Conservation (phyloP, 64 coral and sea anemone genomes). For the Montipora efflorescens region DNA sequence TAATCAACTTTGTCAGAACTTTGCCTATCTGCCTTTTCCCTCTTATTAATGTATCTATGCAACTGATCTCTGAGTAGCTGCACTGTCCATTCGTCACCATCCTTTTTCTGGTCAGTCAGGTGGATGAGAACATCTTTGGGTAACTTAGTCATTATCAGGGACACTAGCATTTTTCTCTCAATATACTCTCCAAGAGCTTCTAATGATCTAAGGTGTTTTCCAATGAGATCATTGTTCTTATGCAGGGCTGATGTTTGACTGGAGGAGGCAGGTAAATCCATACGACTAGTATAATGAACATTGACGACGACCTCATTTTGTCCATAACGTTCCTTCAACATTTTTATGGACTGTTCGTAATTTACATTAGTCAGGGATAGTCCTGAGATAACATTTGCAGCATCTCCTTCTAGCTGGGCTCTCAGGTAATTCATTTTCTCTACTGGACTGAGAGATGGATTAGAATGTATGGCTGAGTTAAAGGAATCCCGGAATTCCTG, state of each 20-base stretch:
- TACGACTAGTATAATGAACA: constrained; percentile 53
- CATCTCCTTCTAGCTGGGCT: constrained; percentile 26
- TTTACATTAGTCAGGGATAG: constrained; percentile 32
- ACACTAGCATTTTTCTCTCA: background rate
- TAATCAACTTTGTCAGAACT: background rate
- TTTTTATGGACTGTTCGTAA: constrained; percentile 37
- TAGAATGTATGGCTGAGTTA: constrained; percentile 51
- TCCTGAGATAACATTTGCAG: constrained; percentile 23
- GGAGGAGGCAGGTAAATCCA: constrained; percentile 20
- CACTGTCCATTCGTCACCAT: constrained; percentile 41
- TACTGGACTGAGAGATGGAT: constrained; percentile 28
- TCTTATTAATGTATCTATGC: background rate
- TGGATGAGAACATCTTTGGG: constrained; percentile 50
- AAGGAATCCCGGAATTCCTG: constrained; percentile 66
- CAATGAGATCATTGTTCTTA: background rate
- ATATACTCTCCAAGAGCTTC: constrained; percentile 2
- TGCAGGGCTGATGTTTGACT: constrained; percentile 5
- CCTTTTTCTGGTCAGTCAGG: constrained; percentile 28
- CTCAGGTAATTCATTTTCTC: constrained; percentile 51
- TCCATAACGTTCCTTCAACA: constrained; percentile 38
- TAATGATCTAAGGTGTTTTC: constrained; percentile 38
- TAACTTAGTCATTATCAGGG: constrained; percentile 31
- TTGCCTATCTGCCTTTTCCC: constrained; percentile 5
- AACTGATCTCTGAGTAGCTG: constrained; percentile 19
- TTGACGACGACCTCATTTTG: constrained; percentile 28